phyloP scores from a whole-genome alignment of 2,113 vertebrate genomes.

The Chauna torquata region DNA sequence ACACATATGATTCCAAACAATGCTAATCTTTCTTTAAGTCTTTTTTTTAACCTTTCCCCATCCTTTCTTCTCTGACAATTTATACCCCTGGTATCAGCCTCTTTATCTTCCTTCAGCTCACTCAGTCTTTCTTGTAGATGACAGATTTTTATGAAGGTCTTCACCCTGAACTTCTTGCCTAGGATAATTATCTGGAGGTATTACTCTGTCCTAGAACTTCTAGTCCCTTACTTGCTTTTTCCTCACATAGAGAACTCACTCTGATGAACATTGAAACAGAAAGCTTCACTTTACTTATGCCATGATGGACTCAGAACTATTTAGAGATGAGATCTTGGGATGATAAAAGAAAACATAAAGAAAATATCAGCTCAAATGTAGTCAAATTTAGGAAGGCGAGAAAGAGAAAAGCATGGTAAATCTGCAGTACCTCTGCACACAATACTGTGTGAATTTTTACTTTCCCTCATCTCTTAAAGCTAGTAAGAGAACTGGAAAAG shows the following conservation, averaged over 20 bases:
- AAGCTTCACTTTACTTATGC: not conserved
- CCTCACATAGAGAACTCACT: not conserved
- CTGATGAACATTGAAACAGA: not conserved
- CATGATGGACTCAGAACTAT: not conserved
- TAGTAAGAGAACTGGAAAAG: not conserved
- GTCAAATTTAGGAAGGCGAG: not conserved
- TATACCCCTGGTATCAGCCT: not conserved
- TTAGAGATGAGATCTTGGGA: conserved; percentile 9
- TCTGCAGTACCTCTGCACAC: not conserved
- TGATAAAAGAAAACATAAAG: not conserved
- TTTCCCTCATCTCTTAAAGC: not conserved
- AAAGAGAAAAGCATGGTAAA: not conserved
- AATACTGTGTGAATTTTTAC: not conserved
- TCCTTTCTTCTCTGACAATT: not conserved
- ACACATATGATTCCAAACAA: not conserved
- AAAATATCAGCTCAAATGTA: not conserved
- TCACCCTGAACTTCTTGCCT: not conserved
- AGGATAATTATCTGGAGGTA: not conserved
- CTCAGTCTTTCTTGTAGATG: not conserved
- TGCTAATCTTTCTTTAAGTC: not conserved
- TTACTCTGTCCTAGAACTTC: not conserved
- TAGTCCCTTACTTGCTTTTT: not conserved
- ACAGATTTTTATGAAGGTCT: not conserved
- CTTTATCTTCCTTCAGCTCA: not conserved
- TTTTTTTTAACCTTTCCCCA: not conserved